Percentiles rank a stretch among this genome's conserved stretches.
These are phyloP conservation scores for Drosophila kepulauana DNA, from an alignment of 1,140 invertebrate species.

Conservation along the genomic window DNA sequence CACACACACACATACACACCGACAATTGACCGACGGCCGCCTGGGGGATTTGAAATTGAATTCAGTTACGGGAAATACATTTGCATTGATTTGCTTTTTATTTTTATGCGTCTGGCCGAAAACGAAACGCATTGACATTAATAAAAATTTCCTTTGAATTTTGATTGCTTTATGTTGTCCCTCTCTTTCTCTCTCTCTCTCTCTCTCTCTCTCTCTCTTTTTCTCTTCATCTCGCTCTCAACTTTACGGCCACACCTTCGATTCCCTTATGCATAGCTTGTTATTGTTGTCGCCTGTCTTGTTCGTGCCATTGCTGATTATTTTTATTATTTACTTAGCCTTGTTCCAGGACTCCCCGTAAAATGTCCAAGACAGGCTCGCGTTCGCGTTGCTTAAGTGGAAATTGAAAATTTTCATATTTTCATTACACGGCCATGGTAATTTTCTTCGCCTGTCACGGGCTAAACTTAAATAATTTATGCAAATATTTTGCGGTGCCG, in stretches of 20 bases:
- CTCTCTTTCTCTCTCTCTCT: neutral
- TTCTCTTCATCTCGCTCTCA: neutral
- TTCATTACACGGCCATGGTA: conserved; percentile 56
- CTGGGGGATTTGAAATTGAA: conserved; percentile 75
- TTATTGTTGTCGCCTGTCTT: conserved; percentile 62
- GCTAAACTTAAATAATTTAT: conserved; percentile 72
- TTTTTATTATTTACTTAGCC: conserved; percentile 79
- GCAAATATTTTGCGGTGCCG: conserved; percentile 72
- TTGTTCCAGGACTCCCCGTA: conserved; percentile 31
- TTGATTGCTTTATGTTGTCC: conserved; percentile 73
- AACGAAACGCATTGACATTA: conserved; percentile 76
- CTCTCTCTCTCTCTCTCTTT: neutral
- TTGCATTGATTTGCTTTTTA: conserved; percentile 81
- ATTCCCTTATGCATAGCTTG: conserved; percentile 25
- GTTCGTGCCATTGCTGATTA: conserved; percentile 57
- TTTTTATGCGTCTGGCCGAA: conserved; percentile 76
- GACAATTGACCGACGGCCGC: conserved; percentile 7
- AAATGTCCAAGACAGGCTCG: conserved; percentile 11
- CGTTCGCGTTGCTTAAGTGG: conserved; percentile 60
- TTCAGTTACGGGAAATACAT: conserved; percentile 79
- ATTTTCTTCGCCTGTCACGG: conserved; percentile 52
- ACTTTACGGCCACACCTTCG: neutral
- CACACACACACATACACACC: neutral
- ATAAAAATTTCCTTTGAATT: conserved; percentile 84
- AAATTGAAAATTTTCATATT: conserved; percentile 83